Evolutionary conservation across 1,140 invertebrate genomes (phyloP).

Genomic region (Manduca sexta): DNA sequence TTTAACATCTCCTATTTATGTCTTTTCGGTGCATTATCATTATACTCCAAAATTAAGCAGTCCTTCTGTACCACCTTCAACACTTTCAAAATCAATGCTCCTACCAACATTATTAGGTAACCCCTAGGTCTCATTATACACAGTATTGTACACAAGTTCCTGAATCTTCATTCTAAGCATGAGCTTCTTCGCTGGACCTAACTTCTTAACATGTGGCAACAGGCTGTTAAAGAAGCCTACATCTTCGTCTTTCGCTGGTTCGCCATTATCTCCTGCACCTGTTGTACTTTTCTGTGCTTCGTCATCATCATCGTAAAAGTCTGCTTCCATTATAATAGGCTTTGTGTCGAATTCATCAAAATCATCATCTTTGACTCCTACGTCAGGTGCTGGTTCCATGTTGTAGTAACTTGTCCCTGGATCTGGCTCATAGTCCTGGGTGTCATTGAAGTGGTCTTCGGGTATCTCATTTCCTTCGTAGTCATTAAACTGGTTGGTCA

Average conservation of each 20-base stretch:
- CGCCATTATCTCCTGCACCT: slow-evolving; percentile 17
- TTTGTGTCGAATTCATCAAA: slow-evolving; percentile 68
- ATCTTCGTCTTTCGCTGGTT: slow-evolving; percentile 57
- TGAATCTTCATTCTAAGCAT: slow-evolving; percentile 68
- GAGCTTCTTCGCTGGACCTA: slow-evolving; percentile 61
- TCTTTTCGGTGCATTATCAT: too few species aligned
- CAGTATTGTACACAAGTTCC: slow-evolving; percentile 64
- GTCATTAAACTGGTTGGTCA: slow-evolving; percentile 61
- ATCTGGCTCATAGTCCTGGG: slow-evolving; percentile 46
- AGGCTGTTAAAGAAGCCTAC: slow-evolving; percentile 66
- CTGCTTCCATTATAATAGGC: slow-evolving; percentile 62
- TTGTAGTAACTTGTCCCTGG: slow-evolving; percentile 36
- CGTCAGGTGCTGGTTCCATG: slow-evolving; percentile 24
- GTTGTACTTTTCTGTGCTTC: slow-evolving; percentile 36
- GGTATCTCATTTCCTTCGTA: slow-evolving; percentile 44
- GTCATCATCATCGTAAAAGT: slow-evolving; percentile 64
- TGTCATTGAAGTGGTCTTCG: slow-evolving; percentile 34
- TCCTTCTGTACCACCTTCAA: too few species aligned
- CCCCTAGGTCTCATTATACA: slow-evolving; percentile 43
- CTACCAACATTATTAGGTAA: not conserved
- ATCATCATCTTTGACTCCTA: slow-evolving; percentile 53
- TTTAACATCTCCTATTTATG: too few species aligned
- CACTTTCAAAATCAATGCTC: not conserved
- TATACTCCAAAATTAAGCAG: too few species aligned
- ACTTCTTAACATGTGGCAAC: slow-evolving; percentile 60